Conservation (phyloP, 1,140 invertebrate genomes). For the Zaprionus kolodkinae region DNA sequence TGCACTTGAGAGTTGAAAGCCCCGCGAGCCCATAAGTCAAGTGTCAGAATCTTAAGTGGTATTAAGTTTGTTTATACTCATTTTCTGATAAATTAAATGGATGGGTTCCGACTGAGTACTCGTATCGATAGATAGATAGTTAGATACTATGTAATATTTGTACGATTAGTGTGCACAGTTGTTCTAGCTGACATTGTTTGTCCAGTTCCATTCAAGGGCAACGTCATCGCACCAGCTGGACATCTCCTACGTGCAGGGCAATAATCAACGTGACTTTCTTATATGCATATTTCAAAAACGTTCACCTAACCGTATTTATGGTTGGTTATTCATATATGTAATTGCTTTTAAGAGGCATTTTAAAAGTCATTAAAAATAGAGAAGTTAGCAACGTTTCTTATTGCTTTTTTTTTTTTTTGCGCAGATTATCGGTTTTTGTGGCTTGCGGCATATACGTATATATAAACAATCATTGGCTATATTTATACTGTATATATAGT, state of each 20-base stretch:
- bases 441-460: not conserved
- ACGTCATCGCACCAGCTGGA: constrained; percentile 19
- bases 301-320: constrained; percentile 13
- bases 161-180: constrained; percentile 9
- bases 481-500: not conserved
- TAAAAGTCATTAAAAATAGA: constrained; percentile 11
- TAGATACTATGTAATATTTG: constrained; percentile 5
- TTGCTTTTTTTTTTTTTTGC: constrained; percentile 1
- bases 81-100: constrained; percentile 68
- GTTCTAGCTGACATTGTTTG: constrained; percentile 25
- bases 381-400: not conserved
- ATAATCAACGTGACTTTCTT: constrained; percentile 66
- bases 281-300: constrained; percentile 37
- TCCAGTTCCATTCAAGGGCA: constrained; percentile 31
- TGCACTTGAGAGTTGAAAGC: constrained; percentile 36
- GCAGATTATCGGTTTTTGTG: constrained; percentile 29
- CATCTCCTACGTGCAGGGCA: constrained; percentile 51
- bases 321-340: constrained; percentile 32
- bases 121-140: constrained; percentile 14
- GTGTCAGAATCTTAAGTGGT: constrained; percentile 65
- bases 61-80: constrained; percentile 67
- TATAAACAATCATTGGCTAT: not conserved
- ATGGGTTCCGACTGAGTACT: constrained; percentile 50
- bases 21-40: constrained; percentile 52
- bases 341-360: constrained; percentile 4